Conservation (phyloP, 2,888 invertebrate species). For the Phengaris arion region DNA sequence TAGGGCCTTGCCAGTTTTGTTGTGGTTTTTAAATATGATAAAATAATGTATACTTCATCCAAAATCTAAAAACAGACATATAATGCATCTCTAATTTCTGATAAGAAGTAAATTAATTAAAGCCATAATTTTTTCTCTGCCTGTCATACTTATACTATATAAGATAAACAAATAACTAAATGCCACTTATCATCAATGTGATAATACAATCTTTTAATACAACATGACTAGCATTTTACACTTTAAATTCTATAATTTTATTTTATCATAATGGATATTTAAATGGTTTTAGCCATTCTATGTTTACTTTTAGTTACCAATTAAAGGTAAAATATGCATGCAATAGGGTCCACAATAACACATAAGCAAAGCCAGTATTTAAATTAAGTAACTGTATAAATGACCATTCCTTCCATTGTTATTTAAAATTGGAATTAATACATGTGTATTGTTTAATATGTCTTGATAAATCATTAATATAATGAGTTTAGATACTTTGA, state of each 20-base stretch:
- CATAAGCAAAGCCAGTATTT: constrained; percentile 5
- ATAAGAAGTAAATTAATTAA: too few species aligned
- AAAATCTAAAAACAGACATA: constrained; percentile 82
- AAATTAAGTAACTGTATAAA: neutral
- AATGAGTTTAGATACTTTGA: too few species aligned
- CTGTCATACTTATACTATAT: too few species aligned
- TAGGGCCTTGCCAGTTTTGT: constrained; percentile 91
- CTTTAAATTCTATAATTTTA: too few species aligned
- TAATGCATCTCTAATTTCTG: neutral
- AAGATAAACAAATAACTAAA: too few species aligned
- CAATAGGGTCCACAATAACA: neutral
- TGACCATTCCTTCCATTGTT: neutral
- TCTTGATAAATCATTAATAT: neutral
- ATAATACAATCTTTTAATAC: neutral
- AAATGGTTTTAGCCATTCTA: neutral
- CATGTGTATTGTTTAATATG: neutral
- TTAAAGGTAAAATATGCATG: neutral
- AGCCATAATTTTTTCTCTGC: too few species aligned
- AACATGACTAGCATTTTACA: neutral
- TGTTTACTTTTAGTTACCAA: neutral
- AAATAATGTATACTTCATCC: constrained; percentile 93
- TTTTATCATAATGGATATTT: neutral
- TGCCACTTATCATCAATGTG: too few species aligned
- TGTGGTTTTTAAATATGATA: constrained; percentile 89
- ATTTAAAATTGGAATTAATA: neutral